Conservation (phyloP, 2,888 invertebrate genomes). For the Arrhopalites spinosus region DNA sequence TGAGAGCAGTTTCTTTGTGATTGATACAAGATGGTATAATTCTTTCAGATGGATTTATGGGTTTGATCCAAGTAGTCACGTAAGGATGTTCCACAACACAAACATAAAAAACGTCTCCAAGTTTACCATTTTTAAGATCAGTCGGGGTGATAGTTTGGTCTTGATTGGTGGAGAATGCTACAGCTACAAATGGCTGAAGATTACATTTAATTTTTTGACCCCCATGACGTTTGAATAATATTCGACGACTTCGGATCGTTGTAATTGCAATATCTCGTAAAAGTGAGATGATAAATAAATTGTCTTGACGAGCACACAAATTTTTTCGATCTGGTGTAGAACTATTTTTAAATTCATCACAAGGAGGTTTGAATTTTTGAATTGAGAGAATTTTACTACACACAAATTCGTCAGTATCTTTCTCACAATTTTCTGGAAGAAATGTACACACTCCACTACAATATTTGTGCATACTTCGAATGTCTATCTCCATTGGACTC, state of each 20-base stretch:
- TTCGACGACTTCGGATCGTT: neutral
- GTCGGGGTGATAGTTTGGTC: neutral
- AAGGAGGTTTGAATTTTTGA: neutral
- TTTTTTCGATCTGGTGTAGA: neutral
- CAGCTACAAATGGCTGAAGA: constrained; percentile 4
- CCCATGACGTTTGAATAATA: too few species aligned
- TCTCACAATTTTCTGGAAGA: neutral
- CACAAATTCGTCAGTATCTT: neutral
- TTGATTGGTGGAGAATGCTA: neutral
- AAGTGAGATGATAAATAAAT: constrained; percentile 11
- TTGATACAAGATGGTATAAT: neutral
- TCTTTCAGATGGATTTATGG: neutral
- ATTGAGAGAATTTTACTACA: neutral
- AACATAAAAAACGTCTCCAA: constrained; percentile 14
- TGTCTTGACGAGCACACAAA: neutral
- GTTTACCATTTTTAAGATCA: neutral
- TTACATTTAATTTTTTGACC: neutral
- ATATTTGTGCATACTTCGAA: constrained; percentile 4
- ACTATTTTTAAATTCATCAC: neutral
- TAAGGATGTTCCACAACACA: neutral
- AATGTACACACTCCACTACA: constrained; percentile 4
- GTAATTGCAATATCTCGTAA: neutral
- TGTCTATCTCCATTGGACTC: constrained; percentile 23
- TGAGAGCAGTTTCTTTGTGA: neutral
- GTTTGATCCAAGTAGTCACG: constrained; percentile 15